A percentile compares a stretch with the other conserved stretches of the same genome.
phyloP scores from a whole-genome alignment of 2,113 vertebrate genomes.

The Ascaphus truei region DNA sequence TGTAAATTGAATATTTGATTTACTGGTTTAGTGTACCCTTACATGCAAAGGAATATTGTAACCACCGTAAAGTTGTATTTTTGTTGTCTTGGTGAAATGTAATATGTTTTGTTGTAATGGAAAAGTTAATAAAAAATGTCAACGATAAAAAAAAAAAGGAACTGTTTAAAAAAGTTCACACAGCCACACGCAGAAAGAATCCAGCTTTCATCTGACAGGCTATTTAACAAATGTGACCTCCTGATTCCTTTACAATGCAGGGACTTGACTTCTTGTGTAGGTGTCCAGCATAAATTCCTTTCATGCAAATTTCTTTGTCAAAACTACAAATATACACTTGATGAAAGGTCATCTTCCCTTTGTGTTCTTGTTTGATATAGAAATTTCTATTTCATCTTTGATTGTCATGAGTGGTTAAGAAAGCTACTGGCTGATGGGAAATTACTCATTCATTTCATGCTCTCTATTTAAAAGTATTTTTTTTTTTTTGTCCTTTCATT shows the following conservation, averaged over 20 bases:
- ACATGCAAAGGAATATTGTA: too few species aligned
- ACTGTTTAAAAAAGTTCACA: too few species aligned
- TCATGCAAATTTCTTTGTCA: slow-evolving; percentile 89
- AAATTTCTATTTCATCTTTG: slow-evolving; percentile 88
- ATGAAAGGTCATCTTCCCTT: slow-evolving; percentile 91
- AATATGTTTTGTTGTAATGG: too few species aligned
- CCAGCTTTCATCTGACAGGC: slow-evolving; percentile 56
- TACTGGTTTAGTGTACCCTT: too few species aligned
- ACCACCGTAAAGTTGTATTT: too few species aligned
- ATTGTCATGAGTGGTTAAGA: slow-evolving; percentile 70
- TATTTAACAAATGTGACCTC: slow-evolving; percentile 76
- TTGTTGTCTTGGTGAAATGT: too few species aligned
- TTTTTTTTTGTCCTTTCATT: slow-evolving; percentile 38
- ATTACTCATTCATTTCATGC: slow-evolving; percentile 53
- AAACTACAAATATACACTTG: slow-evolving; percentile 79
- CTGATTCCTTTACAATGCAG: slow-evolving; percentile 67
- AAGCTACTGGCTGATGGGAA: slow-evolving; percentile 55
- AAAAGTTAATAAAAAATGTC: too few species aligned
- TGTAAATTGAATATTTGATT: too few species aligned
- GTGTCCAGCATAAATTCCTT: slow-evolving; percentile 64
- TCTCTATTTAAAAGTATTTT: slow-evolving; percentile 29
- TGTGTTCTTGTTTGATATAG: slow-evolving; percentile 84
- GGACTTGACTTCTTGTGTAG: slow-evolving; percentile 64
- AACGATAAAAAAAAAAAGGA: too few species aligned
- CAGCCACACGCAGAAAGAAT: slow-evolving; percentile 14